Base-by-base conservation (phyloP, 1,140 invertebrate genomes). In the Popillia japonica region DNA sequence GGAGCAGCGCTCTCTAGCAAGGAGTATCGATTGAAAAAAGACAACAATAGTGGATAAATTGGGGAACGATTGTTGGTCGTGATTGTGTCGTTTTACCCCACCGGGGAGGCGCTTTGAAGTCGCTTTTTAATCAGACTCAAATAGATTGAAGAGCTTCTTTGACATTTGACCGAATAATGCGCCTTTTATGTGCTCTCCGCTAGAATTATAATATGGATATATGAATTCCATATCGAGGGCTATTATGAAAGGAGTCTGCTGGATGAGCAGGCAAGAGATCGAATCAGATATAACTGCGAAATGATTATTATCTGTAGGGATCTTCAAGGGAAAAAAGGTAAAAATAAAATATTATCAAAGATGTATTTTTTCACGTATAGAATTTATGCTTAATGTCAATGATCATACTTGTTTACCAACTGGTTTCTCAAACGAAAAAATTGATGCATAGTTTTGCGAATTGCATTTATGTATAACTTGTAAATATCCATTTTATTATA, bases 141-240 rank as follows among this genome's bases (percentile, higher is more conserved):
- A 85, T 83, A 84, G 80, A 83, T 81, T 79, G 81, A 77, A 84
- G 80, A 81, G 81, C 81, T 83, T 81, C 84, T 85, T 85, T 85
- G 84, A 85, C 84, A 85, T 84, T 83, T 85, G 84, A 85, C 84
- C 83, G 83, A 84, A 83, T 84, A 85, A 85, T 85, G 80, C 81
- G 81, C 78, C 84, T 84, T 84, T 84, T 85, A 84, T 85, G 76
- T 79, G 40, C 74, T 74, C 72, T 44, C 34, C 34, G 40, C 72
- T 68, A 68, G 61, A 22, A 68, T 68, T 68, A 68, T 68, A 68
- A 68, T 68, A 68, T 20, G 61, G 61, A 68, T 68, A 68, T 68
- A 68, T 68, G 61, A 68, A 68, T 68, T 68, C 61, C 61, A 68
- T 68, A 68, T 68, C 61, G 61, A 3, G 61, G 61, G 61, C 61